A percentile compares a stretch with the other conserved stretches of the same genome.
Evolutionary conservation across 2,888 invertebrate genomes (phyloP).

Genomic region (Agriotes lineatus): DNA sequence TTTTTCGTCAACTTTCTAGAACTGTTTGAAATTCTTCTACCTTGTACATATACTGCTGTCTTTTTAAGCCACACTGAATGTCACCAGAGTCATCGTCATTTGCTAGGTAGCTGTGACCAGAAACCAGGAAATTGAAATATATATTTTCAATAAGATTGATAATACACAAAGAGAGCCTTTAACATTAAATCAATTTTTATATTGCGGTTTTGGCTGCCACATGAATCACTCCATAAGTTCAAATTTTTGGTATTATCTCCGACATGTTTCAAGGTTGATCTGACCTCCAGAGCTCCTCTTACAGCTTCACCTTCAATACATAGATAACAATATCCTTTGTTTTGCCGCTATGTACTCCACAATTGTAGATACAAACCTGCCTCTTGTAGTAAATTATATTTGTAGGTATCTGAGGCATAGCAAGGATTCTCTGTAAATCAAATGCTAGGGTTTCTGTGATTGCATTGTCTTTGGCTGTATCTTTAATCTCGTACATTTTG

Average conservation of each 20-base stretch:
- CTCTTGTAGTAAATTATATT: constrained; percentile 52
- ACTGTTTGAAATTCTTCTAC: background rate
- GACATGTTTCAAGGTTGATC: constrained; percentile 41
- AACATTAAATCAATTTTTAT: constrained; percentile 48
- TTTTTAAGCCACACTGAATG: constrained; percentile 6
- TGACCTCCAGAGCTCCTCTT: constrained; percentile 52
- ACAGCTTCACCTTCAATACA: constrained; percentile 52
- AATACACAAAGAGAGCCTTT: constrained; percentile 15
- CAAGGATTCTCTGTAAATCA: constrained; percentile 52
- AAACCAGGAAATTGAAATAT: background rate
- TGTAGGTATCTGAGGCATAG: constrained; percentile 49
- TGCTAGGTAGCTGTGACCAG: constrained; percentile 4
- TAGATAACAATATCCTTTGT: constrained; percentile 17
- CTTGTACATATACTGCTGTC: constrained; percentile 14
- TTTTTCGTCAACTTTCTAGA: background rate
- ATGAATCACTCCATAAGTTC: constrained; percentile 47
- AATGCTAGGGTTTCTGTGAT: constrained; percentile 42
- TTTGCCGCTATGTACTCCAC: constrained; percentile 47
- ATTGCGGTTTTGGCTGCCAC: constrained; percentile 49
- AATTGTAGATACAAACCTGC: constrained; percentile 52
- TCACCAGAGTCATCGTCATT: constrained; percentile 17
- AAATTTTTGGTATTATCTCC: constrained; percentile 35
- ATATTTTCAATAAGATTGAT: constrained; percentile 38
- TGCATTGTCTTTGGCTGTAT: constrained; percentile 22
- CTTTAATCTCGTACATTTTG: constrained; percentile 30